Base-by-base conservation (phyloP, 92 coral and sea anemone species). In the Diadumene lineata region DNA sequence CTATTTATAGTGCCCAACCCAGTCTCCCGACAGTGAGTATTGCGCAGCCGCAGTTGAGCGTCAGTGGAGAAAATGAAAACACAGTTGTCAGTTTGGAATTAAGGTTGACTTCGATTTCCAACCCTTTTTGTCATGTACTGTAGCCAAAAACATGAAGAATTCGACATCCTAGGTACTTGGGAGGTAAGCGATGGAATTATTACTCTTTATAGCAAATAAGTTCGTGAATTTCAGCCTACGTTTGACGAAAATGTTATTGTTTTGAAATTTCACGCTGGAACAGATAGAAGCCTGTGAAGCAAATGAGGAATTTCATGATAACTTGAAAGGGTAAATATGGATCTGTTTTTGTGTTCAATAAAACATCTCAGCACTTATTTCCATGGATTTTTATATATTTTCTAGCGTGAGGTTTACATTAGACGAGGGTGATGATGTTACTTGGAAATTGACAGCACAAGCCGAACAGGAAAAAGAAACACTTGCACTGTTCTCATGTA, bases 371-470 rank as follows among this genome's bases (percentile, higher is more conserved):
- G n/a, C n/a, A n/a, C n/a, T n/a, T n/a, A n/a, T n/a, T n/a, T n/a
- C n/a, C n/a, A n/a, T n/a, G n/a, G n/a, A 25, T 50, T 56, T 82
- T n/a, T n/a, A n/a, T n/a, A n/a, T n/a, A n/a, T n/a, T n/a, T n/a
- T n/a, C n/a, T 72, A 89, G 96, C 1, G 78, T 82, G 56, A 68
- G 87, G 50, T 90, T 90, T 50, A 63, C 81, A 23, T 65, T 90
- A 18, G 88, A 90, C 11, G 96, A 90, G 31, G 92, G 86, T 34
- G 96, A 90, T 0, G 96, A 90, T 34, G 79, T 90, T 58, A 64
- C 75, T 57, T 90, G 96, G 96, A 70, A 66, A 32, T 61, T 78
- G 30, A 62, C 85, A 18, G 78, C 84, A 19, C 51, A 75, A 2
- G 77, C 72, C n/a, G 84, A 82, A 24, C 84, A 75, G n/a, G n/a